These are phyloP conservation scores for Aurelia sp. DNA, from an alignment of 30 jellyfish, hydroid and myxozoan genomes.

Conservation along the genomic window DNA sequence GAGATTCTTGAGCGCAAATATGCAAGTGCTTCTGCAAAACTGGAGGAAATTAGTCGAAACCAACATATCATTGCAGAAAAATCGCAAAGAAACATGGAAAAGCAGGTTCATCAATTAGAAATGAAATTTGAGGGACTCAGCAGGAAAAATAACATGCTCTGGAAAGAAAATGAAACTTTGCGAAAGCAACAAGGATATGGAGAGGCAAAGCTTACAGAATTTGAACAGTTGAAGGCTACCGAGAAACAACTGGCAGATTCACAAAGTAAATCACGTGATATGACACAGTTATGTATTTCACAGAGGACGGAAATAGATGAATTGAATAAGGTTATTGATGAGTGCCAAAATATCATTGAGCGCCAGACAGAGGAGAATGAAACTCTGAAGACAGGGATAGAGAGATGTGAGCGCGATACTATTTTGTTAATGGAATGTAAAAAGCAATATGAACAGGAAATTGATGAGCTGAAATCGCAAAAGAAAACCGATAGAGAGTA, in stretches of 20 bases:
- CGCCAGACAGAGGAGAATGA: background rate
- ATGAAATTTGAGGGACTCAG: background rate
- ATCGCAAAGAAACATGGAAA: background rate
- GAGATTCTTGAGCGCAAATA: background rate
- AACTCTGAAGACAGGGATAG: background rate
- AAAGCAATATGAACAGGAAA: background rate
- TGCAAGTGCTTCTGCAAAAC: background rate
- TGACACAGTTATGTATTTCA: too few relatives aligned
- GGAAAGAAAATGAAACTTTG: background rate
- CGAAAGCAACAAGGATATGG: too few relatives aligned
- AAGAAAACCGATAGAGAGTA: background rate
- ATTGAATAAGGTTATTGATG: background rate
- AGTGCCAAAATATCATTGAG: background rate
- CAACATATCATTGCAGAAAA: too few relatives aligned
- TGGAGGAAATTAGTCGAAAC: background rate
- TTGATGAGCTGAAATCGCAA: background rate
- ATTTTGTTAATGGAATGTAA: background rate
- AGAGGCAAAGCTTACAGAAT: too few relatives aligned
- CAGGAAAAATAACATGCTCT: background rate
- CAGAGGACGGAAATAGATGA: background rate
- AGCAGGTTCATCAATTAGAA: background rate
- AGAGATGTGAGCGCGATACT: background rate
- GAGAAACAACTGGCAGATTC: slow-evolving; percentile 9
- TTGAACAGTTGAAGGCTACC: background rate
- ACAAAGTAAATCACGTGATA: background rate